These are phyloP conservation scores for Temnothorax rugatulus DNA, from an alignment of 2,888 invertebrate species.

Conservation along the genomic window DNA sequence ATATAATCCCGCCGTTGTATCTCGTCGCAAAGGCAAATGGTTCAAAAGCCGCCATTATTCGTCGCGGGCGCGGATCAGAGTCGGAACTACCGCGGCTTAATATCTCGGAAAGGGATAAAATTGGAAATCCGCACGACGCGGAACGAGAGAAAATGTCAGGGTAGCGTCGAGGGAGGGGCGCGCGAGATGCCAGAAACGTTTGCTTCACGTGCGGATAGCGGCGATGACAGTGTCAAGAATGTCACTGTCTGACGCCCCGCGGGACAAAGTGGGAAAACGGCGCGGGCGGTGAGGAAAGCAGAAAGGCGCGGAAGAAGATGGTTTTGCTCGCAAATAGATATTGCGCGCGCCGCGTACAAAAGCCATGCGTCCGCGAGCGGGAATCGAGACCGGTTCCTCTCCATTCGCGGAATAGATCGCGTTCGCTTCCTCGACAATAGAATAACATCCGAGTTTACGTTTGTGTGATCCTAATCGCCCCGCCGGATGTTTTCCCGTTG, in stretches of 20 bases:
- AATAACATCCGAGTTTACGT: slow-evolving; percentile 21
- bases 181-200: slow-evolving; percentile 13
- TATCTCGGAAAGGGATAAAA: slow-evolving; percentile 73
- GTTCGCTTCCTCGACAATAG: slow-evolving; percentile 15
- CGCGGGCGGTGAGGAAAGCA: slow-evolving; percentile 56
- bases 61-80: slow-evolving; percentile 64
- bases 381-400: background rate
- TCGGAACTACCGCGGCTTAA: slow-evolving; percentile 65
- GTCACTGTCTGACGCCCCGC: slow-evolving; percentile 63
- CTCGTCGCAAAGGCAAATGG: slow-evolving; percentile 48
- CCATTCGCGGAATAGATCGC: slow-evolving; percentile 10
- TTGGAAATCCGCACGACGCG: slow-evolving; percentile 63
- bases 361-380: slow-evolving; percentile 3
- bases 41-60: slow-evolving; percentile 62
- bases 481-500: slow-evolving; percentile 21
- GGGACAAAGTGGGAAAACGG: slow-evolving; percentile 45
- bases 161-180: background rate
- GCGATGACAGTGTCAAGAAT: slow-evolving; percentile 54
- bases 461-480: slow-evolving; percentile 1
- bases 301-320: slow-evolving; percentile 63
- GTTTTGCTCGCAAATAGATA: slow-evolving; percentile 73
- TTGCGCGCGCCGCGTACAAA: slow-evolving; percentile 72
- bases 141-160: slow-evolving; percentile 40
- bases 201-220: slow-evolving; percentile 18
- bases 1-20: slow-evolving; percentile 24